Evolutionary conservation across 2,113 vertebrate genomes (phyloP).

Genomic region (Tonatia bakeri): DNA sequence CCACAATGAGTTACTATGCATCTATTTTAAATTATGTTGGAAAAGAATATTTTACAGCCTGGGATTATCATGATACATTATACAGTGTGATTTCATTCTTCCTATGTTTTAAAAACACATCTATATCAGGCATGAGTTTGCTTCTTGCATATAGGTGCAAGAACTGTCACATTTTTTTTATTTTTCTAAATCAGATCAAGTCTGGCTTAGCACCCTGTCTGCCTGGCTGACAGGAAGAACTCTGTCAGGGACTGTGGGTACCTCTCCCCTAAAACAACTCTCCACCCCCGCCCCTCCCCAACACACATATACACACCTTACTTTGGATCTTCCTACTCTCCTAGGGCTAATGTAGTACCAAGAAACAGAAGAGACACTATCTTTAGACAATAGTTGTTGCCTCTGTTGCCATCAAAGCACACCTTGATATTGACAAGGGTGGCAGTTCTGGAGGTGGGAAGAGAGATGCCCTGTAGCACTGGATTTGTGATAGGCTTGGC

Average conservation of each 20-base stretch:
- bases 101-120: conserved; percentile 59
- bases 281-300: neutral
- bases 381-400: neutral
- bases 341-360: neutral
- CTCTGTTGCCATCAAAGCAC: neutral
- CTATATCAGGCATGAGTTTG: conserved; percentile 49
- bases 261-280: neutral
- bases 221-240: neutral
- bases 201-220: neutral
- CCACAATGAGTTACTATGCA: conserved; percentile 42
- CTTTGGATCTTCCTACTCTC: neutral
- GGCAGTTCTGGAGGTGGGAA: neutral
- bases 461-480: neutral
- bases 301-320: neutral
- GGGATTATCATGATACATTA: conserved; percentile 61
- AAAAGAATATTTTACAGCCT: conserved; percentile 60
- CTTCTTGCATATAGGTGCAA: conserved; percentile 52
- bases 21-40: conserved; percentile 60
- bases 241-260: neutral
- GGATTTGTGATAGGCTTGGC: neutral
- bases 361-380: neutral
- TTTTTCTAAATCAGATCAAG: conserved; percentile 24
- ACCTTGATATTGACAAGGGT: neutral
- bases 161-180: conserved; percentile 44
- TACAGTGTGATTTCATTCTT: conserved; percentile 66